Base-by-base conservation (phyloP, 2,797 vertebrate species). In the Mastacembelus armatus region DNA sequence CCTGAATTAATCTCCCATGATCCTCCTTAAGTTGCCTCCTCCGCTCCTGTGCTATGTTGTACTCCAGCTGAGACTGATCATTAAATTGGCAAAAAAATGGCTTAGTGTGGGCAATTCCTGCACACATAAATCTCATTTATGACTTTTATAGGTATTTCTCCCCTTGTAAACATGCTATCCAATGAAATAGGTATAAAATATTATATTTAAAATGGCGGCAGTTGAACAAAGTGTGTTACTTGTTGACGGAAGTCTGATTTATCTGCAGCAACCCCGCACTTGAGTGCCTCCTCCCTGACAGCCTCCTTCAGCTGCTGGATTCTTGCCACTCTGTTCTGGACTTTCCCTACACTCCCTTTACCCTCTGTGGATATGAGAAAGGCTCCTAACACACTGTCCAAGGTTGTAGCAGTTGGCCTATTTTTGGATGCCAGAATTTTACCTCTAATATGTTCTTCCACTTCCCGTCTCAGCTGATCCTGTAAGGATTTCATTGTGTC, bases 381-480 rank as follows among this genome's bases (percentile, higher is more conserved):
- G n/a, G 64, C 14, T 32, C 24, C 32, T 5, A 52, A 7, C 8
- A 44, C n/a, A 2, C 27, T 14, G 0, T 14, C 47, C 14, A 12
- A 4, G 4, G 18, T 16, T 42, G 30, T 32, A 29, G 16, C 15
- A 26, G 10, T 14, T 16, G 4, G 40, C 16, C 36, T 3, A 4
- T 21, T 65, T 52, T 58, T 47, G 2, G 50, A 38, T 33, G 9
- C 12, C 11, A 38, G 21, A 19, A 26, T 24, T 32, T 72, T 64
- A 94, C 94, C 94, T 89, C 68, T 89, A 39, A 94, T 83, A 32
- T 94, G 93, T 55, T 85, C 87, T 32, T 93, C 88, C 80, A 93
- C 91, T 77, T 94, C 91, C 40, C 83, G 80, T 78, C 80, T 93
- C 59, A 95, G 83, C 71, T 87, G 88, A 1, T 90, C 78, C 47